Conservation (phyloP, 1,140 invertebrate species). For the Drosophila baimaii region DNA sequence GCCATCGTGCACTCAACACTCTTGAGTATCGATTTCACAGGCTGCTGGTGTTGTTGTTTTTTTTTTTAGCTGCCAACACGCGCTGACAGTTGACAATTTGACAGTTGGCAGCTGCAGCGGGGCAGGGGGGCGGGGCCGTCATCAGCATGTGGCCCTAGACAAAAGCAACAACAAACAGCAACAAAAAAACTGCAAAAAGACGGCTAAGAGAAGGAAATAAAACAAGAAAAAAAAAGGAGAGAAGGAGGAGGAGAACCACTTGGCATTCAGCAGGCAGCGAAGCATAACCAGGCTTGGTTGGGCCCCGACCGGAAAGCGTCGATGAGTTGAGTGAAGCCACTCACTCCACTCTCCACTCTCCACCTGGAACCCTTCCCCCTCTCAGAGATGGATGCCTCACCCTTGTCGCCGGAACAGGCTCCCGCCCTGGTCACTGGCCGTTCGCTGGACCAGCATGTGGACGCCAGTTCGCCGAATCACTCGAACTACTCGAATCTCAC, state of each 20-base stretch:
- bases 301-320: conserved; percentile 65
- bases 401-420: conserved; percentile 44
- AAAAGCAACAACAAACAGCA: conserved; percentile 23
- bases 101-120: conserved; percentile 34
- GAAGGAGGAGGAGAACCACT: conserved; percentile 51
- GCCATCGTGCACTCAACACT: conserved; percentile 10
- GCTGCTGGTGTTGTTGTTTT: conserved; percentile 7
- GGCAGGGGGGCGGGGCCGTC: conserved; percentile 28
- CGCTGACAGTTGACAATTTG: conserved; percentile 30
- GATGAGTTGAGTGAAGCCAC: conserved; percentile 62
- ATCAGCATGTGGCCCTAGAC: conserved; percentile 70
- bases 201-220: conserved; percentile 10
- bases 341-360: conserved; percentile 4
- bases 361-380: neutral
- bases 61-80: conserved; percentile 24
- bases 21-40: conserved; percentile 46
- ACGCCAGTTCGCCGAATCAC: conserved; percentile 66
- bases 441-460: conserved; percentile 76
- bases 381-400: conserved; percentile 60
- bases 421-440: conserved; percentile 44
- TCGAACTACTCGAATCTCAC: conserved; percentile 80
- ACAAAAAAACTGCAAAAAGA: conserved; percentile 31
- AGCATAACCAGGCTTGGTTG: conserved; percentile 52
- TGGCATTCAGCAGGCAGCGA: conserved; percentile 67
- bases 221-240: conserved; percentile 10